Conservation (phyloP, 1,140 invertebrate species). For the Drosophila parabipectinata region DNA sequence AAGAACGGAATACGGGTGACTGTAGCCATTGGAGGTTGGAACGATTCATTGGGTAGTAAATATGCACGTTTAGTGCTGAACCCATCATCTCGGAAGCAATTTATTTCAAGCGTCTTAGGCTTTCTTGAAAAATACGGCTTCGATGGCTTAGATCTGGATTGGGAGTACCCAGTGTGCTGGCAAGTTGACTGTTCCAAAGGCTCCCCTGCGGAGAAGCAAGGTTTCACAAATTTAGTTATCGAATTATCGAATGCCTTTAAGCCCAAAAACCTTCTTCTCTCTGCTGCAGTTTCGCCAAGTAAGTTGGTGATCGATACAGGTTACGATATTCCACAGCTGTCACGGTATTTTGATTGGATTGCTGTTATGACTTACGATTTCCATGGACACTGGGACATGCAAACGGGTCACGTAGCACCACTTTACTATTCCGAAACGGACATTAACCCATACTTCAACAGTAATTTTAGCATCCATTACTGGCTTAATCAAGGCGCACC, state of each 20-base stretch:
- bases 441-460: constrained; percentile 90
- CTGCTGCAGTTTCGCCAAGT: constrained; percentile 93
- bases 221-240: constrained; percentile 88
- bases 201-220: constrained; percentile 90
- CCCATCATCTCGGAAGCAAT: constrained; percentile 88
- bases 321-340: constrained; percentile 90
- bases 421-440: constrained; percentile 91
- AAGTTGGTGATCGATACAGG: constrained; percentile 92
- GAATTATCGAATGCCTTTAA: constrained; percentile 90
- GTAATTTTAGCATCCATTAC: constrained; percentile 92
- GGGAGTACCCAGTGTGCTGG: constrained; percentile 92
- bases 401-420: constrained; percentile 94
- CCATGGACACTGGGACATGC: constrained; percentile 95
- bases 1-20: constrained; percentile 80
- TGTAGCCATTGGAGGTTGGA: constrained; percentile 93
- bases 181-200: constrained; percentile 92
- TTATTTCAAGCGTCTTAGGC: constrained; percentile 89
- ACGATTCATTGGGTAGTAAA: constrained; percentile 93
- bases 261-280: constrained; percentile 89
- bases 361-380: constrained; percentile 96
- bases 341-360: constrained; percentile 92
- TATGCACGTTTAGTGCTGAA: constrained; percentile 93
- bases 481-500: constrained; percentile 92
- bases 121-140: constrained; percentile 93
- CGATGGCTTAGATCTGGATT: constrained; percentile 94